Evolutionary conservation across 2,113 vertebrate species (phyloP).

Genomic region (Scytalopus superciliaris): DNA sequence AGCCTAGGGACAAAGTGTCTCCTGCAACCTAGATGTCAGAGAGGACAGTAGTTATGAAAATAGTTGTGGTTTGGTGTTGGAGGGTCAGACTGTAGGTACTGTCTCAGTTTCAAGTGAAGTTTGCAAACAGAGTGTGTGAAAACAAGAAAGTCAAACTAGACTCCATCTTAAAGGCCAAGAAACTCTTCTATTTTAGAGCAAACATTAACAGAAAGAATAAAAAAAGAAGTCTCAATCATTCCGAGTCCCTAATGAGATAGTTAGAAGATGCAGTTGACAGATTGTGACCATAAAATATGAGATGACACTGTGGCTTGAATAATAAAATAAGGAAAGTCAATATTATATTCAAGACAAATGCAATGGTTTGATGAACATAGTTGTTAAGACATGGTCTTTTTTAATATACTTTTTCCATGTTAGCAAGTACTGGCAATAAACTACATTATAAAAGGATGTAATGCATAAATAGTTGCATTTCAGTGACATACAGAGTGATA

Average conservation of each 20-base stretch:
- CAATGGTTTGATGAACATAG: background rate
- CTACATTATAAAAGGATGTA: background rate
- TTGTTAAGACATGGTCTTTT: background rate
- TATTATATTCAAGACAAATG: background rate
- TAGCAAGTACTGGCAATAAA: background rate
- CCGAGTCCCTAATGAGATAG: background rate
- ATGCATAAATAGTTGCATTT: background rate
- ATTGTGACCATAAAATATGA: background rate
- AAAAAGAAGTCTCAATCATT: background rate
- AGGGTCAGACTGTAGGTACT: background rate
- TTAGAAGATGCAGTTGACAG: background rate
- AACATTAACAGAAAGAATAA: background rate
- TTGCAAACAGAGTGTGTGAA: background rate
- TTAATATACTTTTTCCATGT: background rate
- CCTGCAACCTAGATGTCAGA: background rate
- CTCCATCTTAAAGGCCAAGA: background rate
- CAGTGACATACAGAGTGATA: background rate
- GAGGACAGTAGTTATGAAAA: background rate
- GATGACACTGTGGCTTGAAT: background rate
- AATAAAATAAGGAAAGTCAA: background rate
- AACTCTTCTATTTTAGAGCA: background rate
- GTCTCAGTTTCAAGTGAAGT: background rate
- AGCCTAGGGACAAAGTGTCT: background rate
- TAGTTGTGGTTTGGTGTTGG: background rate
- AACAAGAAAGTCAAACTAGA: background rate